Conservation (phyloP, 2,113 vertebrate species). For the Tachysurus fulvidraco region DNA sequence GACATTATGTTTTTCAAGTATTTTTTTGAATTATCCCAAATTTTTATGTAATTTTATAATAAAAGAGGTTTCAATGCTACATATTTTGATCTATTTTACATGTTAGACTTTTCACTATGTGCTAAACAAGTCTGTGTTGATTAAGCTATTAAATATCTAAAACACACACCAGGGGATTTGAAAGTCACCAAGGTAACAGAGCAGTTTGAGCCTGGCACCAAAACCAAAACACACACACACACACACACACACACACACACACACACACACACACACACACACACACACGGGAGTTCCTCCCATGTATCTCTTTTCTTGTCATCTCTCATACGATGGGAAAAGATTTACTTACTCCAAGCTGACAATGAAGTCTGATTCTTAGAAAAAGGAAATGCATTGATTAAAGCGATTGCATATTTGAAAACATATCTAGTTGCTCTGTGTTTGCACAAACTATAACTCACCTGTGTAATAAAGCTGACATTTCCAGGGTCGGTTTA, state of each 20-base stretch:
- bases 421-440: not conserved
- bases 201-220: constrained; percentile 12
- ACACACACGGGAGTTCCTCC: constrained; percentile 13
- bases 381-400: constrained; percentile 30
- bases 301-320: not conserved
- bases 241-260: too few relatives aligned
- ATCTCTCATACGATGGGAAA: constrained; percentile 10
- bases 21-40: not conserved
- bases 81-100: too few relatives aligned
- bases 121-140: constrained; percentile 38
- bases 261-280: too few relatives aligned
- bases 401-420: constrained; percentile 27
- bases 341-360: constrained; percentile 6
- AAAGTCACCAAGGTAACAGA: constrained; percentile 42
- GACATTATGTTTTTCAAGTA: not conserved
- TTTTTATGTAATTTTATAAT: not conserved
- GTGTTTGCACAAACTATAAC: constrained; percentile 33
- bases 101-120: not conserved
- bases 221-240: not conserved
- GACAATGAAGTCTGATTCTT: constrained; percentile 28
- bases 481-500: not conserved
- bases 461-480: constrained; percentile 22
- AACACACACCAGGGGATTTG: constrained; percentile 29
- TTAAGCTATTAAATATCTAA: not conserved
- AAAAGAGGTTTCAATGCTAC: not conserved